A percentile compares a stretch with the other conserved stretches of the same genome.
phyloP scores from a whole-genome alignment of 2,888 invertebrate genomes.

The Seira sanloemensis region DNA sequence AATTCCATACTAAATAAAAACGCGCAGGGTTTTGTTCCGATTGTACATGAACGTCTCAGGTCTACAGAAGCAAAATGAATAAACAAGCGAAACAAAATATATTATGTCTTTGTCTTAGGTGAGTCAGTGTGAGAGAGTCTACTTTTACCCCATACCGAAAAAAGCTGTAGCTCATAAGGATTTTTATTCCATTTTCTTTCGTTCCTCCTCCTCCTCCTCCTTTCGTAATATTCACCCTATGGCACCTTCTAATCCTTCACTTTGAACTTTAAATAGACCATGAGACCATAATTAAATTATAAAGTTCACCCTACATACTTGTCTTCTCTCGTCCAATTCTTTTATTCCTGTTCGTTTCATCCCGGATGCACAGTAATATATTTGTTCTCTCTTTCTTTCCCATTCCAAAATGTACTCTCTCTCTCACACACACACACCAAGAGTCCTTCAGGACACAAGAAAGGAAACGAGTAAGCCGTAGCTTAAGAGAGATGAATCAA shows the following conservation, averaged over 20 bases:
- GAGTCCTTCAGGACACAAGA: no score
- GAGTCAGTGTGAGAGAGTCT: slow-evolving; percentile 18
- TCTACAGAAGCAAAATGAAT: not conserved
- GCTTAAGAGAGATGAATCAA: not conserved
- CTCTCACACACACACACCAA: no score
- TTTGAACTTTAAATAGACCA: slow-evolving; percentile 6
- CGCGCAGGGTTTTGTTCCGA: no score
- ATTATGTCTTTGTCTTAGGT: not conserved
- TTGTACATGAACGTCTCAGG: not conserved
- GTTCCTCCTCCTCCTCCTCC: not conserved
- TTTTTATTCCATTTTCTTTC: not conserved
- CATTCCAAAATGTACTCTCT: no score
- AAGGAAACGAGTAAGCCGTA: no score
- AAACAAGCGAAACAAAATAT: not conserved
- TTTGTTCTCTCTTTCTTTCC: not conserved
- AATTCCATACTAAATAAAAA: no score
- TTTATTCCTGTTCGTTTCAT: not conserved
- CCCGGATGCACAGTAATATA: not conserved
- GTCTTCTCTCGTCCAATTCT: no score
- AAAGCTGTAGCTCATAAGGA: not conserved
- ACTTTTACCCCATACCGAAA: not conserved
- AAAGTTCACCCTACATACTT: not conserved
- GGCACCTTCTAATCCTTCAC: slow-evolving; percentile 3
- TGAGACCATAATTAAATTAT: not conserved
- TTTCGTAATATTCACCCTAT: not conserved